Evolutionary conservation across 1,140 invertebrate genomes (phyloP).

Genomic region (Eupeodes corollae): DNA sequence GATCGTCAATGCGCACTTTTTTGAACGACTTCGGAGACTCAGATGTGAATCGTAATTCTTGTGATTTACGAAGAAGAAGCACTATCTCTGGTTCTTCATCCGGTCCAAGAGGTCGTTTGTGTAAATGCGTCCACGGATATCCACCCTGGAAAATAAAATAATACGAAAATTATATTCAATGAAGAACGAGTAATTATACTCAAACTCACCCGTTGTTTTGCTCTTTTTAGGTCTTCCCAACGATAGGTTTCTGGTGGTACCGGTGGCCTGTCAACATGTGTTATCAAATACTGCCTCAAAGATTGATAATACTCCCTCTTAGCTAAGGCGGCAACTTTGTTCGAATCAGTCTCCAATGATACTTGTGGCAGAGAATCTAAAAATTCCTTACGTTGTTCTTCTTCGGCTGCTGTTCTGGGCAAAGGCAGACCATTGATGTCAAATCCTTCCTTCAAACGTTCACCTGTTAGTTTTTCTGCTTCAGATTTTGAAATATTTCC

Average conservation of each 20-base stretch:
- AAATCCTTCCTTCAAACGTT: not conserved
- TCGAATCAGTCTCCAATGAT: constrained; percentile 19
- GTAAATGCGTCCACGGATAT: constrained; percentile 59
- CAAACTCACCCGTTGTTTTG: constrained; percentile 35
- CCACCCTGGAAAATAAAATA: constrained; percentile 41
- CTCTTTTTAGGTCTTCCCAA: constrained; percentile 57
- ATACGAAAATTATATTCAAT: not conserved
- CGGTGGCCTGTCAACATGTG: constrained; percentile 40
- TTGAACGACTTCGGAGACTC: constrained; percentile 35
- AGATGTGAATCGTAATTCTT: constrained; percentile 30
- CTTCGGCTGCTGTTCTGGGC: constrained; percentile 25
- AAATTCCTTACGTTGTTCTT: constrained; percentile 25
- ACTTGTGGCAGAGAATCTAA: constrained; percentile 32
- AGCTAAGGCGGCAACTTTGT: constrained; percentile 29
- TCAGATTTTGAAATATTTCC: not conserved
- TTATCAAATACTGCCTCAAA: constrained; percentile 31
- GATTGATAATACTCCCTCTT: constrained; percentile 35
- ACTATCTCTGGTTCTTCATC: constrained; percentile 40
- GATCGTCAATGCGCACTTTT: constrained; percentile 33
- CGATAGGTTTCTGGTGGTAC: constrained; percentile 55
- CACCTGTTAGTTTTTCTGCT: not conserved
- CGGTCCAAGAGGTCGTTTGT: constrained; percentile 41
- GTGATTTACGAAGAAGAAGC: constrained; percentile 30
- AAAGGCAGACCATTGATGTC: constrained; percentile 13
- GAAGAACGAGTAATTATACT: not conserved